These are phyloP conservation scores for Lissocephala sabroskyi DNA, from an alignment of 2,888 invertebrate species.

Conservation along the genomic window DNA sequence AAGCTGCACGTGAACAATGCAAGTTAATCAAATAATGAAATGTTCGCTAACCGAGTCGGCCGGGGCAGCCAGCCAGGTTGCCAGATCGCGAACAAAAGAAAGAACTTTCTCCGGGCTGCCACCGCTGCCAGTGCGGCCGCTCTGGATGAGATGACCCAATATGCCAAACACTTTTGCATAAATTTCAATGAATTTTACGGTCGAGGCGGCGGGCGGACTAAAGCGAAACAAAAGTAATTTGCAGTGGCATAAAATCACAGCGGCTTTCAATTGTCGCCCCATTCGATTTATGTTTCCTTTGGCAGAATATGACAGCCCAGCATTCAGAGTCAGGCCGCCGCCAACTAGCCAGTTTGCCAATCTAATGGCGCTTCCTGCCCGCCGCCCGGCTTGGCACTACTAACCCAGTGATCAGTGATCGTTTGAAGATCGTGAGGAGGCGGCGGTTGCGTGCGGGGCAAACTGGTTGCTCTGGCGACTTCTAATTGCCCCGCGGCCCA, in stretches of 20 bases:
- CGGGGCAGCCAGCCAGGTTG: slow-evolving; percentile 4
- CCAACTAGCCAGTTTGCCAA: not conserved
- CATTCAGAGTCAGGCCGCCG: too few relatives aligned
- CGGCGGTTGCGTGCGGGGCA: slow-evolving; percentile 48
- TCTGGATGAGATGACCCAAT: slow-evolving; percentile 54
- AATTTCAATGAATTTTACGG: slow-evolving; percentile 57
- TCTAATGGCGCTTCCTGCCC: slow-evolving; percentile 25
- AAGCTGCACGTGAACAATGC: slow-evolving; percentile 31
- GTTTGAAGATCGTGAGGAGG: too few relatives aligned
- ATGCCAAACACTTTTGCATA: slow-evolving; percentile 56
- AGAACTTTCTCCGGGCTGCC: slow-evolving; percentile 48
- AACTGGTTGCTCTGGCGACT: slow-evolving; percentile 46
- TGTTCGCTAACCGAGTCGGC: slow-evolving; percentile 37
- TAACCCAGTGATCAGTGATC: slow-evolving; percentile 44
- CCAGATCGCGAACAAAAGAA: slow-evolving; percentile 34
- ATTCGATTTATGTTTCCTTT: too few relatives aligned
- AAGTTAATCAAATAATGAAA: slow-evolving; percentile 62
- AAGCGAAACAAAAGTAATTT: slow-evolving; percentile 50
- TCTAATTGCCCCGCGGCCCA: slow-evolving; percentile 56
- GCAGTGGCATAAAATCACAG: slow-evolving; percentile 35
- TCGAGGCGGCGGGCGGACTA: slow-evolving; percentile 12
- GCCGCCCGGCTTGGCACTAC: slow-evolving; percentile 35
- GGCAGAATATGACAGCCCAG: too few relatives aligned
- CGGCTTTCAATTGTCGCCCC: slow-evolving; percentile 47
- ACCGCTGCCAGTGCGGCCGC: slow-evolving; percentile 1